These are phyloP conservation scores for Amphimedon queenslandica DNA, from an alignment of 37 sponge, comb jelly and placozoan genomes.

Conservation along the genomic window DNA sequence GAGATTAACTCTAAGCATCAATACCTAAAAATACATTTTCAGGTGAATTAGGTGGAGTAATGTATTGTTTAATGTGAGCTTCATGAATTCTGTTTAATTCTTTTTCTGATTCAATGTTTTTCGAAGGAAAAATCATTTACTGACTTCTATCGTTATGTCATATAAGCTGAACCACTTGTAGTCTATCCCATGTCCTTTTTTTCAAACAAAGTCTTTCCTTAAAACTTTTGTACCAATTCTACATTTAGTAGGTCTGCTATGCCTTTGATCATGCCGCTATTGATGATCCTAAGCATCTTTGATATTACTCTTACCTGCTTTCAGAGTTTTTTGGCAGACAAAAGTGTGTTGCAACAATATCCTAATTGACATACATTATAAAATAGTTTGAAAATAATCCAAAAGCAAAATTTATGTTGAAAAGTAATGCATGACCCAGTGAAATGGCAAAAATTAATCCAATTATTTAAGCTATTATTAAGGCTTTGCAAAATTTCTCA, in stretches of 20 bases:
- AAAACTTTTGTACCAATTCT: background rate
- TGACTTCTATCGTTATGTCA: background rate
- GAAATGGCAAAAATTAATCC: no score
- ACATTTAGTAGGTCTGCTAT: conserved; percentile 3
- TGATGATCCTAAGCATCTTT: conserved; percentile 18
- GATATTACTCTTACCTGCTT: conserved; percentile 17
- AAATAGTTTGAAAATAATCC: no score
- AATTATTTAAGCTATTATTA: no score
- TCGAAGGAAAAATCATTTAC: conserved; percentile 3
- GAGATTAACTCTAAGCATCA: no score
- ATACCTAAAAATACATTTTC: no score
- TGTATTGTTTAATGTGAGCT: conserved; percentile 6
- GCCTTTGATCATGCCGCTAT: conserved; percentile 29
- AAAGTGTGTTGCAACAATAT: background rate
- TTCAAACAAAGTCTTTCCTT: conserved; percentile 10
- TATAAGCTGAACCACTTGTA: conserved; percentile 5
- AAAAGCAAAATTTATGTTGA: no score
- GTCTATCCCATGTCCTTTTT: conserved; percentile 15
- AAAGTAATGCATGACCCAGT: no score
- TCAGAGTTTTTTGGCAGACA: background rate
- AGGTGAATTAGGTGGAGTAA: no score
- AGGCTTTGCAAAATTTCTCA: no score
- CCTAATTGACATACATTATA: background rate
- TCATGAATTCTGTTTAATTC: conserved; percentile 3
- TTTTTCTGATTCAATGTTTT: background rate